Evolutionary conservation across 2,113 vertebrate species (phyloP).

Genomic region (Hippopotamus amphibius): DNA sequence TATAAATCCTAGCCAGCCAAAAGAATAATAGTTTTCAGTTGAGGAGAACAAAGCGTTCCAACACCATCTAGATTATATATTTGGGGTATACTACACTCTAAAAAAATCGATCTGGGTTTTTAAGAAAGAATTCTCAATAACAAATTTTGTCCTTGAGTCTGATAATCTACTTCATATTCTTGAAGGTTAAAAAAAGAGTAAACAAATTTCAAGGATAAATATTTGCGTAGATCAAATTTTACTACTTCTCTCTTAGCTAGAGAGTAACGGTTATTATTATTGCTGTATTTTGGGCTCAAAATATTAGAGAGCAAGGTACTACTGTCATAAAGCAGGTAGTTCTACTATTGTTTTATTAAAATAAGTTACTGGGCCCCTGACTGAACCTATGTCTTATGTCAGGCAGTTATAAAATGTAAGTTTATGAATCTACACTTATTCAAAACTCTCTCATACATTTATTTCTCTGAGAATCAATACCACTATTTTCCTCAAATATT

Average conservation of each 20-base stretch:
- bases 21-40: neutral
- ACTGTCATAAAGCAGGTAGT: neutral
- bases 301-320: constrained; percentile 32
- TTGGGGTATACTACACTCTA: neutral
- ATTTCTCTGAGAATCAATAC: constrained; percentile 49
- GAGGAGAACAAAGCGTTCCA: neutral
- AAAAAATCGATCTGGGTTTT: constrained; percentile 21
- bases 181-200: neutral
- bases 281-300: neutral
- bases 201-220: neutral
- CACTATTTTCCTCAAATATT: constrained; percentile 3
- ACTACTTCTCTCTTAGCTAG: neutral
- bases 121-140: constrained; percentile 3
- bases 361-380: constrained; percentile 12
- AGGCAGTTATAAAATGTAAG: constrained; percentile 41
- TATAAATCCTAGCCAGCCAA: neutral
- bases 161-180: neutral
- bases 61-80: neutral
- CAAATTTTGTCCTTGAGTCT: neutral
- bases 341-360: constrained; percentile 55
- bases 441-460: constrained; percentile 56
- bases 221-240: constrained; percentile 31
- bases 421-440: constrained; percentile 58
- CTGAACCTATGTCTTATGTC: neutral
- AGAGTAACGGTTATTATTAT: constrained; percentile 11